Base-by-base conservation (phyloP, 2,113 vertebrate species). In the Cottus gobio region DNA sequence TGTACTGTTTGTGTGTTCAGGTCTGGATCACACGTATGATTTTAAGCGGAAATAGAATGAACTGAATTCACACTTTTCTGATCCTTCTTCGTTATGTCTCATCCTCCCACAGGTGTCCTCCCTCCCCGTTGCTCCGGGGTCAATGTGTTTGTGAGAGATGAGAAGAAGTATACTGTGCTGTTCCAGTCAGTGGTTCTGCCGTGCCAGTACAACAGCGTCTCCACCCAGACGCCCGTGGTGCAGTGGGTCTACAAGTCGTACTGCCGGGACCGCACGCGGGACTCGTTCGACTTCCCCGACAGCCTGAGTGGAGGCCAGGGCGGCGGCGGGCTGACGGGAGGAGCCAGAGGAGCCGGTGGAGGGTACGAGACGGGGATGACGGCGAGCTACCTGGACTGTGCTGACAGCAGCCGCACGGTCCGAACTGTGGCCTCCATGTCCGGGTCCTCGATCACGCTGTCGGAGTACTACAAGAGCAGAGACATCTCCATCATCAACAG, bases 171-270 rank as follows among this genome's bases (percentile, higher is more conserved):
- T 22, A 70, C 89, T 0, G 77, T 92, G 50, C 84, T 91, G 50
- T 94, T 94, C 85, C 93, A 94, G 90, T 85, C 91, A 0, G 92
- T 93, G 69, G 88, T 94, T 18, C 83, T 94, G 52, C 93, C 93
- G 0, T 94, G 93, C 30, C 92, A 94, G 52, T 94, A 91, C 91
- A 92, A 66, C 85, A 94, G 88, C 18, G 91, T 91, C 26, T 94
- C 93, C 83, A 87, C 88, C 37, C 93, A 92, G 68, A 83, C 73
- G 8, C 87, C 91, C 0, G 90, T 94, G 75, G 93, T 94, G 61
- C 89, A 93, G 65, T 94, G 93, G 93, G 86, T 94, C 26, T 94
- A 91, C 80, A 94, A 94, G 86, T 94, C 93, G 0, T 94, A 94
- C 89, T 94, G 93, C 22, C 88, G 90, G 5, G 93, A 94, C 83